Evolutionary conservation across 2,888 invertebrate species (phyloP), one percentile per base, ranked within the genome.

Genomic region (Parochlus steinenii): DNA sequence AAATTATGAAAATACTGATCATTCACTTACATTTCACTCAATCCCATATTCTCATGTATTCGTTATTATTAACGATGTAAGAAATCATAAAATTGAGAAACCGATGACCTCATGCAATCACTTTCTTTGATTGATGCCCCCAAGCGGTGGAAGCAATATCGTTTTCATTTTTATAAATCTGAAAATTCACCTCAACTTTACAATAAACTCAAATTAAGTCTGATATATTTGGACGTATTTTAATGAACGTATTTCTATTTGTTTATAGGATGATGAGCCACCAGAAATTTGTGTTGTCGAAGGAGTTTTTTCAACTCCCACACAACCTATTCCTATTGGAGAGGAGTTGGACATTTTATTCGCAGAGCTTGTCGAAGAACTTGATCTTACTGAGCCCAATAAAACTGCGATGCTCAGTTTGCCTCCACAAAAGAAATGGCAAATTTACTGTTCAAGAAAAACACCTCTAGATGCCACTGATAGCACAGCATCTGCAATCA

Each of bases 231-330:
- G n/a, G n/a, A n/a, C n/a, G n/a, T n/a, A n/a, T n/a, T n/a, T n/a
- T n/a, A n/a, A n/a, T n/a, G n/a, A n/a, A n/a, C n/a, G n/a, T 37
- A 32, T 43, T 42, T 40, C 42, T 36, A 48, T 46, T 41, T 42
- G 48, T 33, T 66, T 67, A 0, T 63, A 85, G 83, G 82, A 85
- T 70, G 86, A 87, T 55, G 87, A 90, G 59, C 90, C 90, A 11
- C 92, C 92, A 41, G 92, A 92, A 68, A 92, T 92, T 57, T 87
- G 87, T 57, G 86, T 89, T 56, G 86, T 89, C 53, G 89, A 89
- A 51, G 85, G 83, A 46, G 81, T 81, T 41, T 68, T 86, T 51
- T 81, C 82, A 43, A 85, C 87, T 34, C 87, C 89, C 43, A 87
- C 89, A 6, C 77, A 86, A 52, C 92, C 92, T 19, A 86, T 90